Evolutionary conservation across 2,888 invertebrate genomes (phyloP), one percentile per base, ranked within the genome.

Genomic region (Prosopocoilus inquinatus): DNA sequence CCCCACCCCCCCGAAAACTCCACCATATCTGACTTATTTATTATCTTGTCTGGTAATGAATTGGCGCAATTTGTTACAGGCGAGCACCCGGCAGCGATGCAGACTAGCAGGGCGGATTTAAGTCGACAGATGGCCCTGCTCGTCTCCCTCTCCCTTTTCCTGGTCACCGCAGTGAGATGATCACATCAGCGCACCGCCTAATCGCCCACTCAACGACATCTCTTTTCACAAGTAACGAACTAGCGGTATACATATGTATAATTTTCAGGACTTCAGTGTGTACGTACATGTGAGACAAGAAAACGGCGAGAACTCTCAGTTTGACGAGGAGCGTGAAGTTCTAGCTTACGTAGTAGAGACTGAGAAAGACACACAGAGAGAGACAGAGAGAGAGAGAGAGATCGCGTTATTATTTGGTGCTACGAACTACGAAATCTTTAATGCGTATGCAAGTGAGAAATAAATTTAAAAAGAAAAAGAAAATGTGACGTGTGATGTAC

Each of bases 31-130:
- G 20, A 28, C 20, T 28, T 28, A 28, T 28, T 28, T 28, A 28
- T 28, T 28, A 28, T 28, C 20, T 28, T 28, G 20, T 28, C 20
- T 28, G 20, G 20, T 28, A 28, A 28, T 28, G 20, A 28, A 28
- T 28, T 28, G 20, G 20, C 20, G 20, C 59, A 61, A 65, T 70
- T 70, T 72, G 66, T 76, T 75, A 43, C 79, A 91, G 91, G 91
- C 61, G 91, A 91, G 78, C 90, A 91, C 76, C 91, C 91, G 59
- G 90, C 90, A 54, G 91, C 91, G 35, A 91, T 91, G 90, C 91
- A 91, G 78, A 88, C 88, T 2, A 87, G 87, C 76, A 81, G 80
- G 76, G 80, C 73, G 55, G 62, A 66, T 56, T 57, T 67, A 54
- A 63, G 60, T 35, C 67, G 61, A 53, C 70, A 71, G 63, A 67